Percentiles rank a stretch among this genome's conserved stretches.
Evolutionary conservation across 2,888 invertebrate species (phyloP).

Genomic region (Monopis laevigella): DNA sequence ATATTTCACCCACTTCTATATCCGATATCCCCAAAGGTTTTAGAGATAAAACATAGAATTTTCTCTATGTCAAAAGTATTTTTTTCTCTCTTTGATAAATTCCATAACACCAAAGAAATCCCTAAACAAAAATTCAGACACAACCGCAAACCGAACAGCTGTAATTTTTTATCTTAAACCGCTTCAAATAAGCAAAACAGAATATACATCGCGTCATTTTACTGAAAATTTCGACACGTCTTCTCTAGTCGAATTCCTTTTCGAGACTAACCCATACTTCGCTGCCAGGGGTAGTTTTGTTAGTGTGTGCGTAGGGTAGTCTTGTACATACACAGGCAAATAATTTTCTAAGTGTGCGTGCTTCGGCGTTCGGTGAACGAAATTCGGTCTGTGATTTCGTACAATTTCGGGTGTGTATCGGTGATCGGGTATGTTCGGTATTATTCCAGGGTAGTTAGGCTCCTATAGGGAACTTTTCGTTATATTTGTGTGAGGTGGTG

Average conservation of each 20-base stretch:
- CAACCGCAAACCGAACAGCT: neutral
- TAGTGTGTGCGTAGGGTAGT: conserved; percentile 32
- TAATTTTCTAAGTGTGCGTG: neutral
- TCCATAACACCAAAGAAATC: conserved; percentile 2
- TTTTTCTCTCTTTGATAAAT: neutral
- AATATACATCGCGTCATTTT: conserved; percentile 5
- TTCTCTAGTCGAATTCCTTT: conserved; percentile 8
- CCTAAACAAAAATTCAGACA: neutral
- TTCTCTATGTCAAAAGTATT: conserved; percentile 3
- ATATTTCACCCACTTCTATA: no score
- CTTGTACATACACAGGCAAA: neutral
- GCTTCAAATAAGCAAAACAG: neutral
- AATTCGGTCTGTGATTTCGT: conserved; percentile 9
- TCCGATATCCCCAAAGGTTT: no score
- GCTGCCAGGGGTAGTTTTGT: conserved; percentile 37
- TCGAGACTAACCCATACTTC: conserved; percentile 39
- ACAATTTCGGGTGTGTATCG: conserved; percentile 8
- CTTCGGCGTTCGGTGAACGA: no score
- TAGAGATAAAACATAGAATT: no score
- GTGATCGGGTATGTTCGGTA: conserved; percentile 7
- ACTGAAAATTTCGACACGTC: neutral
- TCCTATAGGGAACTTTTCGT: conserved; percentile 27
- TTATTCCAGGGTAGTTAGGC: conserved; percentile 2
- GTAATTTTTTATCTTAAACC: conserved; percentile 1
- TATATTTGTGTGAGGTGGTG: conserved; percentile 29